Evolutionary conservation across 2,113 vertebrate species (phyloP), one percentile per base, ranked within the genome.

Genomic region (Taurulus bubalis): DNA sequence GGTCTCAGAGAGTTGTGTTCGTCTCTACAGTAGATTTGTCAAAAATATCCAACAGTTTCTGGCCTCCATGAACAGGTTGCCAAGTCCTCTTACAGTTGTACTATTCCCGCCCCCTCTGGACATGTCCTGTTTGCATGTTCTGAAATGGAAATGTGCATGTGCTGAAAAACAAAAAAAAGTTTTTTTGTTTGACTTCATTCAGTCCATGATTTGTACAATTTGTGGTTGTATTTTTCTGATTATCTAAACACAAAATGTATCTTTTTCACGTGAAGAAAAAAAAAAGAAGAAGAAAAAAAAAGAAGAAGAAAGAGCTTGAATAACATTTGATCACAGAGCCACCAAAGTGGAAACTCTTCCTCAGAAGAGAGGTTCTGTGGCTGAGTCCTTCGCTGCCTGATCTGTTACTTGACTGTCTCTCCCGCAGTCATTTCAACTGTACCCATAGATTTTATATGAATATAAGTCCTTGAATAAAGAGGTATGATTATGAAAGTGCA

Each of bases 401-500:
- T 91, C 93, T 81, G 91, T 94, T 94, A 94, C 95, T 95, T 95
- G 94, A 95, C 96, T 96, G 95, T 96, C 93, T 94, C 95, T 94
- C 95, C 96, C 93, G 89, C 95, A 94, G 91, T 97, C 96, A 96
- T 96, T 97, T 97, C 92, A 96, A 97, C 96, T 96, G 94, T 95
- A 97, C 94, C 95, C 94, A 96, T 94, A 95, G 93, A 94, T 98
- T 98, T 98, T 97, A 96, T 98, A 98, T 96, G 94, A 97, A 96
- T 95, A 96, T 95, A 95, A 95, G 95, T 97, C 95, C 95, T 96
- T 97, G 94, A 96, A 97, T 96, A 97, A 95, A 95, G 85, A 93
- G 67, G 87, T 90, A 93, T 89, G 79, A 90, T 88, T 84, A 94
- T 89, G 88, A 88, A 87, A 87, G 81, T 66, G 22, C 36, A 64